A percentile compares a stretch with the other conserved stretches of the same genome.
Conservation (phyloP, 1,140 invertebrate species). For the Drosophila cardini region DNA sequence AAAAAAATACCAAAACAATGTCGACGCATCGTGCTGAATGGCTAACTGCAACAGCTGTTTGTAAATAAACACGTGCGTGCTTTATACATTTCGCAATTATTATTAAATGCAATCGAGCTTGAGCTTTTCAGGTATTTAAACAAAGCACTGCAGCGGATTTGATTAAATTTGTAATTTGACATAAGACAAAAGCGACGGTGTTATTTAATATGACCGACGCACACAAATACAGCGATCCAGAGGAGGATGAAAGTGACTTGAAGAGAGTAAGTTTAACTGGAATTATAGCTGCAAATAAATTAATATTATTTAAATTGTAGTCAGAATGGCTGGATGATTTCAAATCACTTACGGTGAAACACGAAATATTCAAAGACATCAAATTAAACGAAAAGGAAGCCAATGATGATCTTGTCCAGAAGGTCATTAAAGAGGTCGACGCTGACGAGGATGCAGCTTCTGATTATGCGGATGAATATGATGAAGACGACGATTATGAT, state of each 20-base stretch:
- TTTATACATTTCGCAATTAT: slow-evolving; percentile 42
- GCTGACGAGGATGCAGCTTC: slow-evolving; percentile 56
- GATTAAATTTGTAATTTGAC: slow-evolving; percentile 3
- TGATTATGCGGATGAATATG: slow-evolving; percentile 65
- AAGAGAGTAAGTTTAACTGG: slow-evolving; percentile 37
- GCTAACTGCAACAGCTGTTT: slow-evolving; percentile 39
- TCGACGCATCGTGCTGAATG: slow-evolving; percentile 39
- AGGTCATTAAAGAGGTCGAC: slow-evolving; percentile 34
- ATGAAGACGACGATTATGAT: slow-evolving; percentile 68
- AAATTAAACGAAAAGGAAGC: slow-evolving; percentile 52
- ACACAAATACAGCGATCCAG: slow-evolving; percentile 79
- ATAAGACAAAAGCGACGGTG: background rate
- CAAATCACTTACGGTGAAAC: slow-evolving; percentile 64
- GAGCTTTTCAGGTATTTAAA: slow-evolving; percentile 8
- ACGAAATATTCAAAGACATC: slow-evolving; percentile 61
- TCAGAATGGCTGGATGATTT: slow-evolving; percentile 70
- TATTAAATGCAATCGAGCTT: slow-evolving; percentile 20
- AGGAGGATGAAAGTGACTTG: slow-evolving; percentile 68
- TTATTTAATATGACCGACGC: slow-evolving; percentile 51
- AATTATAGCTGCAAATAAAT: background rate
- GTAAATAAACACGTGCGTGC: slow-evolving; percentile 36
- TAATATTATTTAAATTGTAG: slow-evolving; percentile 31
- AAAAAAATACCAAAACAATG: slow-evolving; percentile 71
- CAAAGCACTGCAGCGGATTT: background rate
- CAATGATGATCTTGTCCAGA: slow-evolving; percentile 50